Evolutionary conservation across 2,797 vertebrate genomes (phyloP).

Genomic region (Mus caroli): DNA sequence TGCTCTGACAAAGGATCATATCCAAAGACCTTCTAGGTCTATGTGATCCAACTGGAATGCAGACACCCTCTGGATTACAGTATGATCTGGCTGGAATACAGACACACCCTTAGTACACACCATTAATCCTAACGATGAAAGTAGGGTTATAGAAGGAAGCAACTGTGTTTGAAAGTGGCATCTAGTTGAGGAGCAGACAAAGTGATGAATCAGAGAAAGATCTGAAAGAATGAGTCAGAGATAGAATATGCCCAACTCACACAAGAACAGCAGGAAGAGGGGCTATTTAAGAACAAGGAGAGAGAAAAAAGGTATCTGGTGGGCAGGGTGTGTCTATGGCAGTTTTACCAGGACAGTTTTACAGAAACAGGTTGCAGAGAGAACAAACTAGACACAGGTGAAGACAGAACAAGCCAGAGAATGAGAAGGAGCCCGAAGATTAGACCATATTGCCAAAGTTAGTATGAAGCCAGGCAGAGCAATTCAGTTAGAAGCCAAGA

Average conservation of each 20-base stretch:
- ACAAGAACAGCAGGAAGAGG: not conserved
- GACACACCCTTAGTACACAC: not conserved
- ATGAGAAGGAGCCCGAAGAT: not conserved
- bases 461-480: not conserved
- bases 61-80: not conserved
- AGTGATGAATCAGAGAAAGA: not conserved
- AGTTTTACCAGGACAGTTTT: not conserved
- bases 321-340: not conserved
- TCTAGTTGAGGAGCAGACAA: not conserved
- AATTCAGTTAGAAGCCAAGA: not conserved
- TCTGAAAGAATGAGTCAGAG: not conserved
- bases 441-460: not conserved
- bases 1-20: not conserved
- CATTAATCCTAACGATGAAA: not conserved
- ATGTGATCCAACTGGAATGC: not conserved
- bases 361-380: not conserved
- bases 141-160: not conserved
- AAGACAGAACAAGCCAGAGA: not conserved
- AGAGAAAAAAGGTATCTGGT: not conserved
- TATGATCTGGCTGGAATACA: not conserved
- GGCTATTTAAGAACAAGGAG: not conserved
- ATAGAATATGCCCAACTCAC: not conserved
- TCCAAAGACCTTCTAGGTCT: not conserved
- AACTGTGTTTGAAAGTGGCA: not conserved
- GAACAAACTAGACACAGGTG: not conserved